Conservation (phyloP, 2,113 vertebrate genomes). For the Ochotona curzoniae region DNA sequence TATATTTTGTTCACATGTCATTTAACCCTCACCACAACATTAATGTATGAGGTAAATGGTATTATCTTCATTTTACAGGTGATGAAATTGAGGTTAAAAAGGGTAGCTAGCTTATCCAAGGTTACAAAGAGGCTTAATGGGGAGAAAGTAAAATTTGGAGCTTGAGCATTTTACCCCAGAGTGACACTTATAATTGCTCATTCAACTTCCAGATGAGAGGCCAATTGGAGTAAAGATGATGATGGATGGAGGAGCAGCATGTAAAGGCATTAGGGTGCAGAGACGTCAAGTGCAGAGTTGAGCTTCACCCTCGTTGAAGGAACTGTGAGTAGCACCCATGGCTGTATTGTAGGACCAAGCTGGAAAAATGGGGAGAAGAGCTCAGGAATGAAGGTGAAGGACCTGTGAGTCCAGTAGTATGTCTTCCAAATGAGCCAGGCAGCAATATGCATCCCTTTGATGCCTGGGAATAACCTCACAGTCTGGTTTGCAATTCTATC, state of each 20-base stretch:
- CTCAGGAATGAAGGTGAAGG: neutral
- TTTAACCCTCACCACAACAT: neutral
- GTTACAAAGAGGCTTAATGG: neutral
- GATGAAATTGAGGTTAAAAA: neutral
- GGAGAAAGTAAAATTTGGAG: neutral
- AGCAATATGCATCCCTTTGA: neutral
- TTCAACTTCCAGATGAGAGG: neutral
- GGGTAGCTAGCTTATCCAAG: neutral
- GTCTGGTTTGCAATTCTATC: neutral
- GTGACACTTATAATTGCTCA: neutral
- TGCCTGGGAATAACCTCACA: neutral
- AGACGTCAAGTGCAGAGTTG: neutral
- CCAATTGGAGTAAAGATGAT: neutral
- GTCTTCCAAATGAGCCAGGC: neutral
- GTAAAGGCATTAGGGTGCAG: neutral
- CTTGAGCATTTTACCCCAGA: neutral
- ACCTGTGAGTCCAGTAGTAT: no score
- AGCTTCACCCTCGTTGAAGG: neutral
- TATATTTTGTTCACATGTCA: slow-evolving; percentile 1
- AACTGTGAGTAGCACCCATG: neutral
- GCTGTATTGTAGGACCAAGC: neutral
- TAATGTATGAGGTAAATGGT: neutral
- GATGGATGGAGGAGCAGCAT: neutral
- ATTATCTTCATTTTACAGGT: neutral
- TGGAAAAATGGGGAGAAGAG: no score